These are phyloP conservation scores for Kryptolebias ocellatus DNA, from an alignment of 2,797 vertebrate genomes.

Conservation along the genomic window DNA sequence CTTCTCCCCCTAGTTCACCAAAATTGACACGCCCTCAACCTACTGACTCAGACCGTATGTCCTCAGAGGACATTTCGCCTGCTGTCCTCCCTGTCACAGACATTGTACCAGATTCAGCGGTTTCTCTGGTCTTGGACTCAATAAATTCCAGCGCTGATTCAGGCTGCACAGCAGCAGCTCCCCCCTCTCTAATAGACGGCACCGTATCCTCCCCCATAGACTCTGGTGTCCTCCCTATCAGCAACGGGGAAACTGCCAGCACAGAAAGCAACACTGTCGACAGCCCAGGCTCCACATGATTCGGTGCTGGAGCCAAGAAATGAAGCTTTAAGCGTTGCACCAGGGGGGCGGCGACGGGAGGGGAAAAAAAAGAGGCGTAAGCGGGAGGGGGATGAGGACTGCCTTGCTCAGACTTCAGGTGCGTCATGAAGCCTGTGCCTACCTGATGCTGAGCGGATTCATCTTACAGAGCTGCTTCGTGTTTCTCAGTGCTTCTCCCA, in stretches of 20 bases:
- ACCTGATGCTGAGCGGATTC: constrained; percentile 57
- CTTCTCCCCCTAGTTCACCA: constrained; percentile 21
- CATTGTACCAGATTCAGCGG: constrained; percentile 56
- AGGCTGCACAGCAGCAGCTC: constrained; percentile 42
- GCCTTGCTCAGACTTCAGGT: constrained; percentile 68
- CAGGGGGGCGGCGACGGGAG: constrained; percentile 49
- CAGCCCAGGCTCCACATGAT: constrained; percentile 84
- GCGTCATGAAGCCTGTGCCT: constrained; percentile 69
- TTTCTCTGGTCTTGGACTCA: constrained; percentile 39
- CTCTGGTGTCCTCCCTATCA: constrained; percentile 69
- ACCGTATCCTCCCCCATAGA: constrained; percentile 82
- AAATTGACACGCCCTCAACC: constrained; percentile 25
- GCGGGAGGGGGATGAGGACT: constrained; percentile 47
- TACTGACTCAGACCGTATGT: constrained; percentile 39
- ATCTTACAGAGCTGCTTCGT: constrained; percentile 59
- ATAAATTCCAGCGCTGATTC: constrained; percentile 39
- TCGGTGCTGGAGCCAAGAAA: constrained; percentile 41
- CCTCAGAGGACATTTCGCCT: constrained; percentile 39
- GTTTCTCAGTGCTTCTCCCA: constrained; percentile 32
- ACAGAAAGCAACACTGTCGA: constrained; percentile 86
- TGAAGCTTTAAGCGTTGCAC: constrained; percentile 56
- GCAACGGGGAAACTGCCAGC: constrained; percentile 76
- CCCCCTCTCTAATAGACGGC: constrained; percentile 59
- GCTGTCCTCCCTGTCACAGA: constrained; percentile 69
- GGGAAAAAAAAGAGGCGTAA: constrained; percentile 1